A percentile compares a stretch with the other conserved stretches of the same genome.
These are phyloP conservation scores for Parus major DNA, from an alignment of 2,113 vertebrate species.

Conservation along the genomic window DNA sequence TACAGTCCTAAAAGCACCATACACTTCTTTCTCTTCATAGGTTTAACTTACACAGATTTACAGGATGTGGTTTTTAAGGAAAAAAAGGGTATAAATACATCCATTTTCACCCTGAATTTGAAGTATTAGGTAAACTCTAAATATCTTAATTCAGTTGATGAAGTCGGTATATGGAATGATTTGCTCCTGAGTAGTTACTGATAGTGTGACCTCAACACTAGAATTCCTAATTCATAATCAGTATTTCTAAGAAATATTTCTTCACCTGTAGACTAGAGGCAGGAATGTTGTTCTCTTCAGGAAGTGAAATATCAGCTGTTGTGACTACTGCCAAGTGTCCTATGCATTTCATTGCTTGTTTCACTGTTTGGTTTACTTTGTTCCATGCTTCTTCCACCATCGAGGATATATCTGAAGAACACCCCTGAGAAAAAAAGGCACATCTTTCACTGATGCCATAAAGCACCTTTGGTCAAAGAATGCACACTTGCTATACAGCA, in stretches of 20 bases:
- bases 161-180: neutral
- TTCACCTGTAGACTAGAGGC: slow-evolving; percentile 64
- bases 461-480: neutral
- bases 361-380: slow-evolving; percentile 77
- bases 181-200: neutral
- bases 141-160: neutral
- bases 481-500: rapidly evolving
- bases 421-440: slow-evolving; percentile 78
- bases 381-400: slow-evolving; percentile 88
- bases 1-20: neutral
- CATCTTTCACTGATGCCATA: neutral
- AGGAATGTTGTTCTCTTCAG: slow-evolving; percentile 58
- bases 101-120: neutral
- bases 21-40: neutral
- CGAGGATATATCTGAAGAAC: slow-evolving; percentile 89
- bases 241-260: neutral
- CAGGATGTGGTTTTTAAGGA: neutral
- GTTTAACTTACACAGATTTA: neutral
- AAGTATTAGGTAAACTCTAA: neutral
- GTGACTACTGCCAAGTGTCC: slow-evolving; percentile 80
- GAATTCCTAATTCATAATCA: neutral
- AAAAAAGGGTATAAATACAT: neutral
- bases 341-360: slow-evolving; percentile 65
- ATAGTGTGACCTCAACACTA: neutral
- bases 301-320: slow-evolving; percentile 70